These are phyloP conservation scores for Apodemia mormo DNA, from an alignment of 2,888 invertebrate genomes.

Conservation along the genomic window DNA sequence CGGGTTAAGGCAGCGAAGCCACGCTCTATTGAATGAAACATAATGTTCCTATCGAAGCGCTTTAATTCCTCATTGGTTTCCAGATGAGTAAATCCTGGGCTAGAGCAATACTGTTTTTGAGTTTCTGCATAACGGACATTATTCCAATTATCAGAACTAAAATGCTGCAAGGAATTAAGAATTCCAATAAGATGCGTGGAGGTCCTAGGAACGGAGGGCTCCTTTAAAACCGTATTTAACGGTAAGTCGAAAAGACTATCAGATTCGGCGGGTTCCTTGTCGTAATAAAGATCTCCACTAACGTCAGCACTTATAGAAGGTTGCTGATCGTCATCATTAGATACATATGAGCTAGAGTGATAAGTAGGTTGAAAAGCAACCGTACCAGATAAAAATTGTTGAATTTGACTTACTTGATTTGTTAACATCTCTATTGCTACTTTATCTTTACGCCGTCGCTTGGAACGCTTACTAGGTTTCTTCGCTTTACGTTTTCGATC, in stretches of 20 bases:
- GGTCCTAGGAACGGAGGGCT: background rate
- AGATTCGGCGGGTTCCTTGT: background rate
- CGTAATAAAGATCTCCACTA: background rate
- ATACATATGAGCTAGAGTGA: background rate
- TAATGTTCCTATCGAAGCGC: conserved; percentile 24
- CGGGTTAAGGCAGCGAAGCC: conserved; percentile 34
- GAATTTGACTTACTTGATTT: background rate
- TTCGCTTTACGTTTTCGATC: background rate
- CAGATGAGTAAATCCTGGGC: conserved; percentile 28
- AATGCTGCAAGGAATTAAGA: background rate
- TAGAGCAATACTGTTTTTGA: conserved; percentile 10
- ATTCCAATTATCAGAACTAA: conserved; percentile 7
- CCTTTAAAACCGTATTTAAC: background rate
- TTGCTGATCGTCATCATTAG: background rate
- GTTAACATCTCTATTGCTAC: background rate
- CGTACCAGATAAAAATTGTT: background rate
- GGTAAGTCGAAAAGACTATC: background rate
- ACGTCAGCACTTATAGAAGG: conserved; percentile 1
- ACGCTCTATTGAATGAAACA: conserved; percentile 27
- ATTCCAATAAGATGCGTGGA: background rate
- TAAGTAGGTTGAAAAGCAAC: conserved; percentile 2
- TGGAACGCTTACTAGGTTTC: background rate
- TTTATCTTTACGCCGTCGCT: background rate
- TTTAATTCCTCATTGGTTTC: conserved; percentile 33
- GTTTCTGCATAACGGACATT: conserved; percentile 5